Base-by-base conservation (phyloP, 2,113 vertebrate species). In the Bubalus kerabau region DNA sequence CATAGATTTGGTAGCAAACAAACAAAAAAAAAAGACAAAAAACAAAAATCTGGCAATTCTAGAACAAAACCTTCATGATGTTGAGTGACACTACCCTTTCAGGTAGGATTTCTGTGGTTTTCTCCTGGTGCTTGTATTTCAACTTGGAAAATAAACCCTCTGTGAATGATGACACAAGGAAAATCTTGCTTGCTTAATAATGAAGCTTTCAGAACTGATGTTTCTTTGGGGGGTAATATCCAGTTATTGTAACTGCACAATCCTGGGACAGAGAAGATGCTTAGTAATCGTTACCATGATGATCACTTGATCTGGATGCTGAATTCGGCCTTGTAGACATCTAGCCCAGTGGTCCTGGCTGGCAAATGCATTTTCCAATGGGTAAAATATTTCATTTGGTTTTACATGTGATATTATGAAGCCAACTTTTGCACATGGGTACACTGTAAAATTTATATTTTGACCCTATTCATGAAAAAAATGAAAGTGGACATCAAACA, bases 201-300 rank as follows among this genome's bases (percentile, higher is more conserved):
- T 97, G 94, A 97, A 98, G 83, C 59, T 95, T 97, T 87, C 59
- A 97, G 86, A 97, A 98, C 78, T 95, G 95, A 98, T 97, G 97
- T 95, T 97, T 97, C 98, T 98, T 98, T 95, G 15, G 94, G 96
- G 95, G 94, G 78, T 97, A 96, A 98, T 97, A 98, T 97, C 62
- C 89, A 95, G 98, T 98, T 97, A 97, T 95, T 97, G 93, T 97
- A 83, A 81, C 97, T 95, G 94, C 95, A 95, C 91, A 97, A 95
- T 96, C 95, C 71, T n/a, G 71, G 88, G 74, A 85, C 0, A 0
- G 94, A 32, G 76, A 84, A 97, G 82, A 82, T 97, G 97, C 97
- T 98, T 98, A 96, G 93, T 92, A 97, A 95, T 97, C 43, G 5
- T 92, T 97, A 97, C 83, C 89, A 16, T 89, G 52, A 95, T 83